Evolutionary conservation across 2,888 invertebrate genomes (phyloP), one percentile per base, ranked within the genome.

Genomic region (Epistrophe grossulariae): DNA sequence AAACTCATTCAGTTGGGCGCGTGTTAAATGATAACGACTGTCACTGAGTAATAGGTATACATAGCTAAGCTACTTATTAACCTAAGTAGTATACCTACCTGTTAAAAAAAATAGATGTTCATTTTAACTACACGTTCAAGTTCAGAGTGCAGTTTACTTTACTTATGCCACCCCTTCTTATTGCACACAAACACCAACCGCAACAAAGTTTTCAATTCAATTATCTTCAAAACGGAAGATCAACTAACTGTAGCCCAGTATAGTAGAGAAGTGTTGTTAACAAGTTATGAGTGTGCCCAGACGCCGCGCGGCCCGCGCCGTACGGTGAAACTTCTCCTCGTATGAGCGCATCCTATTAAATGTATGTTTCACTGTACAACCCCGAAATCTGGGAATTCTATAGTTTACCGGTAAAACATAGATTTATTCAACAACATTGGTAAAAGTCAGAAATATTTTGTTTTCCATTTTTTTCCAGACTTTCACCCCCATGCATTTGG

Each of bases 201-300:
- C 84, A 80, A 66, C 28, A 81, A 68, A 81, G 52, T 84, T 84
- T 80, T 72, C 80, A 84, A 80, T 80, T 84, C 71, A 84, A 84
- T 84, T 84, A 84, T 68, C 76, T 72, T 38, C 50, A 57, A 52
- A 66, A 76, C 57, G 35, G 24, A 71, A 40, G 66, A 73, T 62
- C 43, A 60, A 59, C 24, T 24, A n/a, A 13, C 59, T 19, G 17
- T 19, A 72, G 66, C 59, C 57, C 10, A 35, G 17, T 66, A 64
- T 68, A 72, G 48, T 78, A 77, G 77, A 72, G 48, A 81, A 77
- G 77, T 73, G 84, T 62, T 85, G 84, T 81, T 85, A 81, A 73
- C 77, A 82, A 82, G 78, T 79, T 85, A 85, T 79, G 78, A 59
- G 35, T 38, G 17, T 71, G 28, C 1, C 55, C 15, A 8, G 15